Evolutionary conservation across 2,888 invertebrate genomes (phyloP).

Genomic region (Allacma fusca): DNA sequence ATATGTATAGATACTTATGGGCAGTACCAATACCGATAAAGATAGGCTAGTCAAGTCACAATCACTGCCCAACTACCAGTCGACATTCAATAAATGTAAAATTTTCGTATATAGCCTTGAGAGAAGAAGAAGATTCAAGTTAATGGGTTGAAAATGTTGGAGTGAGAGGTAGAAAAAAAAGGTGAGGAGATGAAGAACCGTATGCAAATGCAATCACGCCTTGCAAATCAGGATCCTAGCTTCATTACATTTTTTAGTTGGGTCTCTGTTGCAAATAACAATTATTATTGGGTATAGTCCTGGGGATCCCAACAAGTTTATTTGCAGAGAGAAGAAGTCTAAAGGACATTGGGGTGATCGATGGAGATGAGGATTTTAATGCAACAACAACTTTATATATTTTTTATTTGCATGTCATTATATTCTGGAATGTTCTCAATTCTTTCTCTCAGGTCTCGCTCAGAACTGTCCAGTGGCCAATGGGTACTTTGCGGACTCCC

Average conservation of each 20-base stretch:
- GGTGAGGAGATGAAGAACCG: neutral
- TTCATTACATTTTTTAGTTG: too few relatives aligned
- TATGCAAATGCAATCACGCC: neutral
- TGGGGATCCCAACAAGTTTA: neutral
- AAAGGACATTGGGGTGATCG: neutral
- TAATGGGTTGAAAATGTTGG: too few relatives aligned
- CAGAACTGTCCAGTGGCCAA: constrained; percentile 72
- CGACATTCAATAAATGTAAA: too few relatives aligned
- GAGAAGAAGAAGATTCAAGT: too few relatives aligned
- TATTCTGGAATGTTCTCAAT: neutral
- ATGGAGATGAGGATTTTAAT: neutral
- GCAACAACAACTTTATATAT: too few relatives aligned
- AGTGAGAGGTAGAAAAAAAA: neutral
- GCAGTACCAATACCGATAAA: too few relatives aligned
- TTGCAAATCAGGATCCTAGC: neutral
- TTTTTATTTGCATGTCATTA: neutral
- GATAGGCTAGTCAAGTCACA: too few relatives aligned
- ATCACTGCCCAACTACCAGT: too few relatives aligned
- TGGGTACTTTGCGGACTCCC: constrained; percentile 73
- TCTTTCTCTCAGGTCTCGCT: constrained; percentile 27
- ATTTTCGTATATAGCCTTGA: too few relatives aligned
- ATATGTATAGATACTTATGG: too few relatives aligned
- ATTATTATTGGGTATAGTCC: too few relatives aligned
- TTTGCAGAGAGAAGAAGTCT: neutral
- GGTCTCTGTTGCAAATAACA: too few relatives aligned